phyloP scores from a whole-genome alignment of 1,140 invertebrate genomes.

The Trichonephila clavata region DNA sequence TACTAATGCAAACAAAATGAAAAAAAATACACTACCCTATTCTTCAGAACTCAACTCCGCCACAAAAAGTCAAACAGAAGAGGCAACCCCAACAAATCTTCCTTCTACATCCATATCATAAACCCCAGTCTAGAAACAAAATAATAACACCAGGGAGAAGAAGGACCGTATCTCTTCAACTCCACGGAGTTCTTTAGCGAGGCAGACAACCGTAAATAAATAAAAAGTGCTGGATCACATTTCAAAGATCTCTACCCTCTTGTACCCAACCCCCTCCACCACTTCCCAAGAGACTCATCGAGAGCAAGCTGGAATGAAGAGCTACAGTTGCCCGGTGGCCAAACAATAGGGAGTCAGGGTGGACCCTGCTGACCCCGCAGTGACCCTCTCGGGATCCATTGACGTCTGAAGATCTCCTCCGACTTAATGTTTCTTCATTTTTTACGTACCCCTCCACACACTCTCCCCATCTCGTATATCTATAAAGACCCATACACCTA shows the following conservation, averaged over 20 bases:
- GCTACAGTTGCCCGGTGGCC: constrained; percentile 70
- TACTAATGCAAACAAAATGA: background rate
- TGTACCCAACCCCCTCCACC: background rate
- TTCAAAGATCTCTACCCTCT: constrained; percentile 56
- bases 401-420: constrained; percentile 55
- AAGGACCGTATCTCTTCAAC: background rate
- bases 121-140: background rate
- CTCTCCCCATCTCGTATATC: constrained; percentile 9
- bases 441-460: background rate
- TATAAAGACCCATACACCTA: constrained; percentile 19
- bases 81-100: background rate
- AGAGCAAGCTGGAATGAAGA: constrained; percentile 58
- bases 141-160: background rate
- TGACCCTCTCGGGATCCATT: constrained; percentile 65
- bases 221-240: constrained; percentile 69
- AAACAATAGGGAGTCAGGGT: constrained; percentile 64
- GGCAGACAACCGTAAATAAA: constrained; percentile 26
- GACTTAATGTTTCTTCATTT: constrained; percentile 62
- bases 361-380: constrained; percentile 48
- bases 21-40: background rate
- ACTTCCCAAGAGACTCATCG: constrained; percentile 53
- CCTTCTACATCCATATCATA: constrained; percentile 5
- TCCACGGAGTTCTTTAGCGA: background rate
- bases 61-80: background rate
- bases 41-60: background rate